phyloP scores from a whole-genome alignment of 2,888 invertebrate genomes.

The Hylaea fasciaria region DNA sequence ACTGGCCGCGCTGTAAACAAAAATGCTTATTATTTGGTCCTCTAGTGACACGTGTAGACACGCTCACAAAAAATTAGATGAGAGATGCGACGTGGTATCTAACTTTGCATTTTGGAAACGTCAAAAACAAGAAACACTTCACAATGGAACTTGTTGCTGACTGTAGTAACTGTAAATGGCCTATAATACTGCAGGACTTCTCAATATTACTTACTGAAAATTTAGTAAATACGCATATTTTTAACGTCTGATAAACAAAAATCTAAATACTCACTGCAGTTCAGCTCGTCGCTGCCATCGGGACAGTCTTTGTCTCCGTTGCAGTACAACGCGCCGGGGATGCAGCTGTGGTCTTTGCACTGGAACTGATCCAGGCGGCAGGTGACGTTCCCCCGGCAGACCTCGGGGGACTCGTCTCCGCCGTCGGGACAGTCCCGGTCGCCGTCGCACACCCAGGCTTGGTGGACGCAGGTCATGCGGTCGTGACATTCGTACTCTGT shows the following conservation, averaged over 20 bases:
- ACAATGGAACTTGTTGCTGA: no score
- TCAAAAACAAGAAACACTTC: no score
- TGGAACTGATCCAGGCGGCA: conserved; percentile 95
- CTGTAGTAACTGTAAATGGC: no score
- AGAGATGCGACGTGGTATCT: no score
- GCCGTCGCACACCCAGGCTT: conserved; percentile 93
- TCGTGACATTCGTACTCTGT: conserved; percentile 93
- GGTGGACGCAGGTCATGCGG: conserved; percentile 91
- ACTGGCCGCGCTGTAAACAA: conserved; percentile 78
- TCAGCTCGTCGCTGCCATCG: conserved; percentile 94
- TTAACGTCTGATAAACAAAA: no score
- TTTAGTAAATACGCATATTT: no score
- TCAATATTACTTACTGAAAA: no score
- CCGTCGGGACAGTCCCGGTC: conserved; percentile 93
- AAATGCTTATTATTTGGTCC: not conserved
- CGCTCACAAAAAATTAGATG: no score
- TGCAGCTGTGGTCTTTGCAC: conserved; percentile 92
- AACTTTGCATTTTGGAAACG: no score
- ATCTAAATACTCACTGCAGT: conserved; percentile 90
- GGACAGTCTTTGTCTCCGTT: conserved; percentile 92
- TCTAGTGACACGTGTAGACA: no score
- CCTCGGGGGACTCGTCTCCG: conserved; percentile 88
- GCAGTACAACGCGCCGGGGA: conserved; percentile 92
- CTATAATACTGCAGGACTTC: no score
- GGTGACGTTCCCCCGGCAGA: conserved; percentile 88